Evolutionary conservation across 2,888 invertebrate genomes (phyloP).

Genomic region (Tenthredo amoena): DNA sequence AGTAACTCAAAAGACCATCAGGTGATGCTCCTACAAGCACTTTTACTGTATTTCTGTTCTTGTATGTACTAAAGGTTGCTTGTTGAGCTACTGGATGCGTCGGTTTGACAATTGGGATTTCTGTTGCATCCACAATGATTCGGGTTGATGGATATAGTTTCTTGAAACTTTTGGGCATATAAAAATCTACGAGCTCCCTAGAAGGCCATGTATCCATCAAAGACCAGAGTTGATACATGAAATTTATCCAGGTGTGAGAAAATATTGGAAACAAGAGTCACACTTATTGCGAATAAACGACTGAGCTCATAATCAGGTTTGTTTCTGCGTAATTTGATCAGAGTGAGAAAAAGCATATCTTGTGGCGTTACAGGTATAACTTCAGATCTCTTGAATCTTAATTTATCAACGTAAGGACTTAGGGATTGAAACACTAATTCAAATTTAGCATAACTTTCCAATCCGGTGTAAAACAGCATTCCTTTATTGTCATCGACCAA

Average conservation of each 20-base stretch:
- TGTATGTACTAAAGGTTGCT: conserved; percentile 61
- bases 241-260: conserved; percentile 59
- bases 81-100: conserved; percentile 58
- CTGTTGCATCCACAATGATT: conserved; percentile 61
- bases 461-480: conserved; percentile 55
- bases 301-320: conserved; percentile 55
- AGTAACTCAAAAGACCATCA: conserved; percentile 58
- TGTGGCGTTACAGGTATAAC: conserved; percentile 46
- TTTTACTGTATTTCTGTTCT: conserved; percentile 62
- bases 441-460: conserved; percentile 56
- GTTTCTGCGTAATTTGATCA: conserved; percentile 58
- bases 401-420: conserved; percentile 35
- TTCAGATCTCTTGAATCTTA: conserved; percentile 50
- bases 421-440: conserved; percentile 53
- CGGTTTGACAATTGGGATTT: conserved; percentile 56
- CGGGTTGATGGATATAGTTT: conserved; percentile 57
- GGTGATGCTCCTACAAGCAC: conserved; percentile 59
- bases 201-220: conserved; percentile 58
- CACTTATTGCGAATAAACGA: conserved; percentile 55
- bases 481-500: neutral
- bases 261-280: conserved; percentile 57
- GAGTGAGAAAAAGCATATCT: conserved; percentile 56
- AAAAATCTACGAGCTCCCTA: conserved; percentile 57
- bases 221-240: conserved; percentile 56
- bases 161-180: conserved; percentile 60